Evolutionary conservation across 2,113 vertebrate species (phyloP).

Genomic region (Tachuris rubrigastra): DNA sequence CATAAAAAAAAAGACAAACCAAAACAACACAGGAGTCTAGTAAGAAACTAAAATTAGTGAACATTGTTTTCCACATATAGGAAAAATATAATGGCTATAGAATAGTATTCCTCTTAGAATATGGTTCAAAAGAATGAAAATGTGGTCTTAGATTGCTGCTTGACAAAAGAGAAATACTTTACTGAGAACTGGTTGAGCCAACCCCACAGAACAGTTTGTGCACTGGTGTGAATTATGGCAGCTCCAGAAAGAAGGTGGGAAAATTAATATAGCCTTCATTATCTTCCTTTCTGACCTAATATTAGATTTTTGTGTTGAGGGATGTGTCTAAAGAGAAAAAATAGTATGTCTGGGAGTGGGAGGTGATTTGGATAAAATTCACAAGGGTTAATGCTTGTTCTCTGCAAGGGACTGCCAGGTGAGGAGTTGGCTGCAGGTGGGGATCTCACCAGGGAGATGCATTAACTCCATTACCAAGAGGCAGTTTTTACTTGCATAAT

Average conservation of each 20-base stretch:
- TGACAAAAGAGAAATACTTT: not conserved
- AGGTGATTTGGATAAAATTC: not conserved
- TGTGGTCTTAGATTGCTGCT: not conserved
- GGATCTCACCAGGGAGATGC: not conserved
- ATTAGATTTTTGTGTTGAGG: not conserved
- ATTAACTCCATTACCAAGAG: not conserved
- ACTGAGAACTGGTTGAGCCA: not conserved
- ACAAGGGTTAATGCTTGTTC: not conserved
- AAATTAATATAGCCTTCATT: not conserved
- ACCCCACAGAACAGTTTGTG: not conserved
- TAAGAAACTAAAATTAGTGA: slow-evolving; percentile 35
- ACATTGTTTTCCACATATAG: not conserved
- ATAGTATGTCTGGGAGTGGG: not conserved
- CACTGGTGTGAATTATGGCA: not conserved
- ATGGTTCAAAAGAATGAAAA: not conserved
- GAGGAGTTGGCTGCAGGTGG: not conserved
- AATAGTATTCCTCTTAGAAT: not conserved
- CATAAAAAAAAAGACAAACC: not conserved
- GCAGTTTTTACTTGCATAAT: not conserved
- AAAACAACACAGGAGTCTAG: not conserved
- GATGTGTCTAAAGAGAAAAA: not conserved
- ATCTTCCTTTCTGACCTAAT: not conserved
- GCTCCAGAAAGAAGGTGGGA: not conserved
- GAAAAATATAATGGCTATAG: not conserved
- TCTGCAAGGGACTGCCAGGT: not conserved